Base-by-base conservation (phyloP, 2,888 invertebrate species). In the Drosophila meridionalis region DNA sequence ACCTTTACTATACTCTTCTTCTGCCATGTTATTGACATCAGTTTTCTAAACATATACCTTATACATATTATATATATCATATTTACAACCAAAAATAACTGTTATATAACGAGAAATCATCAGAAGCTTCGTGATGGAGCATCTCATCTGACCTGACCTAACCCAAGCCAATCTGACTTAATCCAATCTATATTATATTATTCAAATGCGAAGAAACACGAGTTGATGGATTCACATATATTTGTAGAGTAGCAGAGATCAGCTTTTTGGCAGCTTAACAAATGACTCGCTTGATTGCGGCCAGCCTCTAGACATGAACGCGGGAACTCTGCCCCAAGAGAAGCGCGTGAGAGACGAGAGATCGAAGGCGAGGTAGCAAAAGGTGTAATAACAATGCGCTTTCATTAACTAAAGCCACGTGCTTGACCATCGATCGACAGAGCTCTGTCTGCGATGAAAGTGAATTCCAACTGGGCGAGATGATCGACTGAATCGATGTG, bases 351-450 rank as follows among this genome's bases (percentile, higher is more conserved):
- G 32, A 12, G 12, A 1, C 4, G 5, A 11, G 32, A 8, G 4
- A 40, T 8, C 28, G 34, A n/a, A 12, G 34, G 43, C 4, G 34
- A 43, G 28, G 4, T 9, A 4, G 38, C 28, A 2, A 38, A 48
- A 48, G n/a, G 26, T 40, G 32, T n/a, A 38, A 48, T 34, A 73
- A 63, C 50, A 76, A 72, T 20, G 43, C 69, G 32, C 42, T 57
- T 71, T 64, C 60, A 48, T 78, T 50, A 42, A 53, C 36, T 48
- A 6, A 7, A 36, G 55, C 30, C 72, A 59, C 73, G 70, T 72
- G 58, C 63, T 60, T 38, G 59, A 28, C 58, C 58, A 58, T 14
- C 45, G 58, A 26, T 26, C 12, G 38, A 20, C 20, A 20, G 20
- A 20, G 20, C 20, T 20, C 20, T 20, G 20, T 20, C 20, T 20